Evolutionary conservation across 2,888 invertebrate species (phyloP).

Genomic region (Dryadula phaetusa): DNA sequence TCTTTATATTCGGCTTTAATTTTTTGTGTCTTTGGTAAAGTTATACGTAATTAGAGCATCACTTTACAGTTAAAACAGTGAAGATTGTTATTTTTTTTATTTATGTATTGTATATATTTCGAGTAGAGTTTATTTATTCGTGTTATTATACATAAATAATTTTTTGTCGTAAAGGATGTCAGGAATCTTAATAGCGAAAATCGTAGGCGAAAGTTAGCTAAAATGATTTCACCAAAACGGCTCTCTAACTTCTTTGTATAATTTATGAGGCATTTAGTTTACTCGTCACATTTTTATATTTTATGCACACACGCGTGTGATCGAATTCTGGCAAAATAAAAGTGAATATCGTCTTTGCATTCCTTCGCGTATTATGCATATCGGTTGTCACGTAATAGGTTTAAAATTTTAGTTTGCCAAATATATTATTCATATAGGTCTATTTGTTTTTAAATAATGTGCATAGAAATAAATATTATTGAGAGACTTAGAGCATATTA

Average conservation of each 20-base stretch:
- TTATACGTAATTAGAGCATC: neutral
- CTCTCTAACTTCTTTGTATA: constrained; percentile 8
- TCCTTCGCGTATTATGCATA: constrained; percentile 27
- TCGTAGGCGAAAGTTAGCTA: constrained; percentile 2
- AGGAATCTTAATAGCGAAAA: neutral
- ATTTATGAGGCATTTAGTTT: constrained; percentile 21
- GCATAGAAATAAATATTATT: neutral
- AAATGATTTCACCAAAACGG: constrained; percentile 10
- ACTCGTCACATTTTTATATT: constrained; percentile 16
- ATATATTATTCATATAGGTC: neutral
- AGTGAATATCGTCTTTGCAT: constrained; percentile 42
- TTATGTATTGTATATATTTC: neutral
- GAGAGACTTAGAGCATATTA: neutral
- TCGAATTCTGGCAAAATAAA: constrained; percentile 34
- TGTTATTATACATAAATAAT: neutral
- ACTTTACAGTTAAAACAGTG: neutral
- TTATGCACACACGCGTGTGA: constrained; percentile 7
- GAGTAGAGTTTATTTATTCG: neutral
- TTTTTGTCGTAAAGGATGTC: neutral
- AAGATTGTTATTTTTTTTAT: neutral
- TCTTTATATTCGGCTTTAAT: neutral
- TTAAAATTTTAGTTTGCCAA: constrained; percentile 19
- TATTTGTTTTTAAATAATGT: constrained; percentile 6
- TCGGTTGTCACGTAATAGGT: constrained; percentile 23
- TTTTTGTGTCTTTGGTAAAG: neutral